Evolutionary conservation across 2,113 vertebrate species (phyloP).

Genomic region (Mormoops blainvillei): DNA sequence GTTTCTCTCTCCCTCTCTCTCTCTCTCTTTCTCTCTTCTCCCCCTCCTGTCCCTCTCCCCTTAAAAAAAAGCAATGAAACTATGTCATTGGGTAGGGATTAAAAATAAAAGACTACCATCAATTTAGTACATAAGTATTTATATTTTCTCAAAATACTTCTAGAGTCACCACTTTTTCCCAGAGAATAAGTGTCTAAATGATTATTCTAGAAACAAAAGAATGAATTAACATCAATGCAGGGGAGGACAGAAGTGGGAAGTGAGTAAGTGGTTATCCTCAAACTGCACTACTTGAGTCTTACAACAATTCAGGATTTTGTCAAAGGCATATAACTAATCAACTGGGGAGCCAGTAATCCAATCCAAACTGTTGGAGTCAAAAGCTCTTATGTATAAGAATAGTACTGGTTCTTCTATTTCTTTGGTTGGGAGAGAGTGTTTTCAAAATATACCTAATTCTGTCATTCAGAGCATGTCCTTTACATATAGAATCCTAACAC

Average conservation of each 20-base stretch:
- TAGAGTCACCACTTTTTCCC: not conserved
- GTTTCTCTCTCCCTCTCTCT: no score
- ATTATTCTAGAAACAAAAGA: not conserved
- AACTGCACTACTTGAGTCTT: not conserved
- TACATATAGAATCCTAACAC: not conserved
- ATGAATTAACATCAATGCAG: not conserved
- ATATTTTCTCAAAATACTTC: not conserved
- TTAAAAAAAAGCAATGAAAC: no score
- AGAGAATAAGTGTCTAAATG: not conserved
- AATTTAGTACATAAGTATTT: not conserved
- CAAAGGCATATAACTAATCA: not conserved
- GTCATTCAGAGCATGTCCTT: constrained; percentile 8
- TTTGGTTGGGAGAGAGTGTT: not conserved
- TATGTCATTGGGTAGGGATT: no score
- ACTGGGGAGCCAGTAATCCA: not conserved
- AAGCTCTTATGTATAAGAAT: not conserved
- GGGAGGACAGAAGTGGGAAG: not conserved
- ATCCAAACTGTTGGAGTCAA: not conserved
- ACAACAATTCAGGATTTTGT: not conserved
- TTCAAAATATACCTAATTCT: not conserved
- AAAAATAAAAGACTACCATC: not conserved
- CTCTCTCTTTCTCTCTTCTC: no score
- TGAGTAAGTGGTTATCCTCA: not conserved
- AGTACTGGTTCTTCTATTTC: not conserved
- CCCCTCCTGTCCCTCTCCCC: no score